Base-by-base conservation (phyloP, 1,140 invertebrate species). In the Macrocentrus cingulum region DNA sequence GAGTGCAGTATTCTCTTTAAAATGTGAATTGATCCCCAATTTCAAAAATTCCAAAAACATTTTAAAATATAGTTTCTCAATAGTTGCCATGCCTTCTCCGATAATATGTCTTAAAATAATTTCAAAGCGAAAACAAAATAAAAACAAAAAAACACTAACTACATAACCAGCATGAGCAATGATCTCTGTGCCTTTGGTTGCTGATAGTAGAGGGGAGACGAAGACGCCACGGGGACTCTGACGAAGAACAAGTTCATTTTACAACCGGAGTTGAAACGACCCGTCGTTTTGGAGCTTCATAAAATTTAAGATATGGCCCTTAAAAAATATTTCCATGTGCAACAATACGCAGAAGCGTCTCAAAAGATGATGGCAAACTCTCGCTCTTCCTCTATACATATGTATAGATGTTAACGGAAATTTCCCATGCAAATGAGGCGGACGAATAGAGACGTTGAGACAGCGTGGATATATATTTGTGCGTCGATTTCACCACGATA, bases 61-160 rank as follows among this genome's bases (percentile, higher is more conserved):
- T n/a, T n/a, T n/a, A n/a, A n/a, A n/a, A n/a, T n/a, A n/a, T n/a
- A n/a, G n/a, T n/a, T n/a, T n/a, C n/a, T n/a, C n/a, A n/a, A n/a
- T n/a, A n/a, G n/a, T n/a, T n/a, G n/a, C n/a, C n/a, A n/a, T n/a
- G n/a, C n/a, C n/a, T n/a, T n/a, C n/a, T n/a, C n/a, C n/a, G n/a
- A n/a, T n/a, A n/a, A n/a, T n/a, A n/a, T n/a, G n/a, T 60, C 59
- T 61, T 56, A 59, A 64, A 61, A 64, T 61, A 64, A 61, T 64
- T 61, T 53, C 29, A 56, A 61, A 61, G 56, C 52, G n/a, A n/a
- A n/a, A n/a, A n/a, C 52, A 56, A 55, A 29, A 42, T 55, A 15
- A 45, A 34, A 55, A n/a, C 20, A 18, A 18, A 55, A 46, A 13
- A n/a, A n/a, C n/a, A 55, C 20, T 49, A 32, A 20, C 16, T 45